These are phyloP conservation scores for Lineus longissimus DNA, from an alignment of 1,140 invertebrate species.

Conservation along the genomic window DNA sequence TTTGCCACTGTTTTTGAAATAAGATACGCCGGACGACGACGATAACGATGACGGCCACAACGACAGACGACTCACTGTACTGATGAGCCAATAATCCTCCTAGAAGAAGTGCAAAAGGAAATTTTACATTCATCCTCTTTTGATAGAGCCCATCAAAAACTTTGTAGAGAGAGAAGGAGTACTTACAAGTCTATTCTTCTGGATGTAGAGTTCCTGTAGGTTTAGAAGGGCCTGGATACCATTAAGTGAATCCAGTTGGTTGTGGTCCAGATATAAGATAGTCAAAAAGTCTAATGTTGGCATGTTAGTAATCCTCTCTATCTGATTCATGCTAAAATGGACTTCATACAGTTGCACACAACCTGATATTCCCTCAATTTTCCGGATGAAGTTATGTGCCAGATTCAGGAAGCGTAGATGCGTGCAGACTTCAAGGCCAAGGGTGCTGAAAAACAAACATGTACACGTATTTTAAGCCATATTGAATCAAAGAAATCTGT, in stretches of 20 bases:
- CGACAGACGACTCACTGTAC: too few species aligned
- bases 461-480: too few species aligned
- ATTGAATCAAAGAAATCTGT: not conserved
- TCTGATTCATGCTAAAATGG: conserved; percentile 44
- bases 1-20: too few species aligned
- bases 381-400: conserved; percentile 40
- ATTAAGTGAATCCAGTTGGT: conserved; percentile 41
- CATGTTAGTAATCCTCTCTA: conserved; percentile 36
- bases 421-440: conserved; percentile 37
- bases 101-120: too few species aligned
- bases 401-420: conserved; percentile 37
- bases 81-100: too few species aligned
- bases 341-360: conserved; percentile 31
- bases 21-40: too few species aligned
- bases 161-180: not conserved
- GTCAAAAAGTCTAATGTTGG: conserved; percentile 38
- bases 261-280: conserved; percentile 41
- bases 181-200: conserved; percentile 42
- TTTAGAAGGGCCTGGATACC: conserved; percentile 42
- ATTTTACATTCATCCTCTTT: too few species aligned
- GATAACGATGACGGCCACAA: too few species aligned
- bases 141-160: too few species aligned
- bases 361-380: conserved; percentile 29
- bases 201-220: conserved; percentile 41
- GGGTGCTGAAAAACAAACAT: conserved; percentile 31